These are phyloP conservation scores for Spongilla lacustris DNA, from an alignment of 37 sponge, comb jelly and placozoan species.

Conservation along the genomic window DNA sequence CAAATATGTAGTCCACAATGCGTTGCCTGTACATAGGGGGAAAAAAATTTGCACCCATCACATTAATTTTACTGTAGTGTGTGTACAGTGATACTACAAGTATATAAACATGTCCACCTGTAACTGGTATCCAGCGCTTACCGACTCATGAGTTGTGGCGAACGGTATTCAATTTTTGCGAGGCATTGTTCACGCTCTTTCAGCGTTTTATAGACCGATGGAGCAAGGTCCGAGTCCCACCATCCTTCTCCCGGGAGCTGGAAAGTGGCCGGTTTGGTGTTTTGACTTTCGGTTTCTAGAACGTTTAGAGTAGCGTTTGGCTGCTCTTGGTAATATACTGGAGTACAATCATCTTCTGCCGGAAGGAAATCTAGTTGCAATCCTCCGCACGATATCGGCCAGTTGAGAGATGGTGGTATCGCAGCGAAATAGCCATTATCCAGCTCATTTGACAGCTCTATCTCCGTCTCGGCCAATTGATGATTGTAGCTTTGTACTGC, in stretches of 20 bases:
- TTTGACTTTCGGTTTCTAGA: not conserved
- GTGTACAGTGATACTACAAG: not conserved
- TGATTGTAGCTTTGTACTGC: conserved; percentile 26
- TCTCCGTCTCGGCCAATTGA: not conserved
- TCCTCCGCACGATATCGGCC: not conserved
- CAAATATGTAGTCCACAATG: conserved; percentile 69
- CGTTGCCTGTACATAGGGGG: conserved; percentile 20
- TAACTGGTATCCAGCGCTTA: not conserved
- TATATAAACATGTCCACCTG: no score
- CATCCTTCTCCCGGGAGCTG: not conserved
- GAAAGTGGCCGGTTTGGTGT: not conserved
- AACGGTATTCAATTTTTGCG: not conserved
- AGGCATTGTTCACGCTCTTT: not conserved
- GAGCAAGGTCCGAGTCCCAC: not conserved
- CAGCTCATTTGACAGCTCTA: not conserved
- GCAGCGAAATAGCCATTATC: not conserved
- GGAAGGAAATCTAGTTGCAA: not conserved
- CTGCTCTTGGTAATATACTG: not conserved
- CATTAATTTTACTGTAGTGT: no score
- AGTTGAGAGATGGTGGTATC: not conserved
- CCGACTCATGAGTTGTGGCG: not conserved
- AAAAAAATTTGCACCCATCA: not conserved
- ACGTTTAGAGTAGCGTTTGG: not conserved
- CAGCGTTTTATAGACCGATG: not conserved
- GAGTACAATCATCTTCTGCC: not conserved